A percentile compares a stretch with the other conserved stretches of the same genome.
phyloP scores from a whole-genome alignment of 2,888 invertebrate genomes.

The Ophioninae sp. region DNA sequence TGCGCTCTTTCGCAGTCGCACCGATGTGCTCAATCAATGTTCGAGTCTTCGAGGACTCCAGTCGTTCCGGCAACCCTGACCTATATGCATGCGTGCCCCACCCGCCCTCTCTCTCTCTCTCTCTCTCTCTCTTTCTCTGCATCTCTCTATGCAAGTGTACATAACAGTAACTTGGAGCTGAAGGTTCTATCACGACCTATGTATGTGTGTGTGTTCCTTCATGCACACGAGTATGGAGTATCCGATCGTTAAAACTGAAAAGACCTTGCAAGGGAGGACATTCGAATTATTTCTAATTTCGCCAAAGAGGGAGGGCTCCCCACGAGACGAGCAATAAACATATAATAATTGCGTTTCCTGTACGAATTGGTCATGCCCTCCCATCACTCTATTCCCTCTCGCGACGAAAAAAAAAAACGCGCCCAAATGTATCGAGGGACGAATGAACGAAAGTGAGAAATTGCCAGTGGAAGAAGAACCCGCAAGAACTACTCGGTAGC shows the following conservation, averaged over 20 bases:
- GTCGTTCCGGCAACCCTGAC: slow-evolving; percentile 66
- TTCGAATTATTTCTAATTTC: slow-evolving; percentile 25
- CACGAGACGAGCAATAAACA: slow-evolving; percentile 12
- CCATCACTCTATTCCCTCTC: background rate
- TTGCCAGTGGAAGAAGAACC: background rate
- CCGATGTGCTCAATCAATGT: slow-evolving; percentile 10
- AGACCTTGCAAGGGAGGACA: slow-evolving; percentile 44
- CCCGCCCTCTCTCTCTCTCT: slow-evolving; percentile 21
- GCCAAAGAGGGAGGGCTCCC: slow-evolving; percentile 7
- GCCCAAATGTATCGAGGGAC: background rate
- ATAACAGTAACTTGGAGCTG: slow-evolving; percentile 30
- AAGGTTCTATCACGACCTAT: background rate
- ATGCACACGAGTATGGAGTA: slow-evolving; percentile 31
- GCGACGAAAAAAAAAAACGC: background rate
- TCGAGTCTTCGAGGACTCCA: slow-evolving; percentile 45
- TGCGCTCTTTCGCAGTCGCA: slow-evolving; percentile 10
- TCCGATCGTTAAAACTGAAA: slow-evolving; percentile 32
- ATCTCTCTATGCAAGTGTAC: slow-evolving; percentile 21
- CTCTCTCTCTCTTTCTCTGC: slow-evolving; percentile 10
- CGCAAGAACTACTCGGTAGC: background rate
- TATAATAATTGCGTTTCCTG: slow-evolving; percentile 30
- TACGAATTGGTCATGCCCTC: background rate
- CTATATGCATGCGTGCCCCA: slow-evolving; percentile 51
- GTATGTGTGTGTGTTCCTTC: slow-evolving; percentile 6
- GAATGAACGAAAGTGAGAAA: background rate